phyloP scores from a whole-genome alignment of 2,888 invertebrate species.

The Halictus ligatus region DNA sequence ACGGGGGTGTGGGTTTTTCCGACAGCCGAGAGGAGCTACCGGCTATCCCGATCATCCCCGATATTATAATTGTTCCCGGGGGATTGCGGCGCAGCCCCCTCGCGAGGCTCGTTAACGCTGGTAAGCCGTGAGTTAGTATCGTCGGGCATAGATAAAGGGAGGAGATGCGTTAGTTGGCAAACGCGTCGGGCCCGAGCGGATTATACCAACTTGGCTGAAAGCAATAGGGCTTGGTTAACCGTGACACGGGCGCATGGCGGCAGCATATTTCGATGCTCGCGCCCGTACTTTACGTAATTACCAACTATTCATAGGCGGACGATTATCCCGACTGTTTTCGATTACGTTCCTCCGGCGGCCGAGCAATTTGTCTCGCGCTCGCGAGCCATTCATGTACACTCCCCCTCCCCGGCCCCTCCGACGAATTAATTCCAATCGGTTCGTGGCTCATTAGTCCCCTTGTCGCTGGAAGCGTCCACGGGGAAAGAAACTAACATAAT shows the following conservation, averaged over 20 bases:
- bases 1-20: not conserved
- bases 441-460: not conserved
- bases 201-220: constrained; percentile 77
- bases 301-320: constrained; percentile 47
- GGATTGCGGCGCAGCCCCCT: constrained; percentile 25
- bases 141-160: constrained; percentile 72
- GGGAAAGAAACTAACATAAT: not conserved
- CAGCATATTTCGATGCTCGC: constrained; percentile 59
- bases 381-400: not conserved
- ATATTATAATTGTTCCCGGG: constrained; percentile 56
- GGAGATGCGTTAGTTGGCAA: constrained; percentile 66
- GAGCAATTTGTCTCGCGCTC: constrained; percentile 34
- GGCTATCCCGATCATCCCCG: constrained; percentile 45
- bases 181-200: constrained; percentile 71
- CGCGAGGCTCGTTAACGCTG: constrained; percentile 67
- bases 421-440: constrained; percentile 28
- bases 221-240: constrained; percentile 69
- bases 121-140: constrained; percentile 73
- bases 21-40: not conserved
- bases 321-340: constrained; percentile 53
- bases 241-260: constrained; percentile 46
- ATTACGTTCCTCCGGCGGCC: constrained; percentile 19
- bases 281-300: constrained; percentile 58
- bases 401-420: not conserved
- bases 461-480: not conserved